These are phyloP conservation scores for Agonopterix arenella DNA, from an alignment of 2,888 invertebrate species.

Conservation along the genomic window DNA sequence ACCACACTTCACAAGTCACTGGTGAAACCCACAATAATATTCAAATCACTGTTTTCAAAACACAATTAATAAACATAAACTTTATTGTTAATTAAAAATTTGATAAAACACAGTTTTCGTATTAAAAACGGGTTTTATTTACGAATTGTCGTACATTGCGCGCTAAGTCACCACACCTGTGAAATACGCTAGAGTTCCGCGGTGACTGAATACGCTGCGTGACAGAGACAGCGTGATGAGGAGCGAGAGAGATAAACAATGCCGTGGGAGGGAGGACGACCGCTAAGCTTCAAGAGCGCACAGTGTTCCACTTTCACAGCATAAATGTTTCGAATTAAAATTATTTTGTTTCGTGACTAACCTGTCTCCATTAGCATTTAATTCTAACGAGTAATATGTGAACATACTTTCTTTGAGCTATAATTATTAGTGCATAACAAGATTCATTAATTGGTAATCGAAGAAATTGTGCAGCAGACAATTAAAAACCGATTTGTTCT, in stretches of 20 bases:
- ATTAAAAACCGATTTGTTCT: not conserved
- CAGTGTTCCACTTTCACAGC: slow-evolving; percentile 43
- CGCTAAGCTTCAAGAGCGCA: slow-evolving; percentile 60
- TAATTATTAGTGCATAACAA: slow-evolving; percentile 6
- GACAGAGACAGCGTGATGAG: slow-evolving; percentile 57
- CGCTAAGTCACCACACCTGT: slow-evolving; percentile 48
- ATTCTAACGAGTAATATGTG: not conserved
- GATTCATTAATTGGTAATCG: not conserved
- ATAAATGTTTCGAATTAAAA: slow-evolving; percentile 19
- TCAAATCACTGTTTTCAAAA: slow-evolving; percentile 17
- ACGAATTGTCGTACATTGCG: slow-evolving; percentile 35
- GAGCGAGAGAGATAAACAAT: slow-evolving; percentile 51
- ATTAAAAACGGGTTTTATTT: slow-evolving; percentile 49
- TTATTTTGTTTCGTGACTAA: slow-evolving; percentile 14
- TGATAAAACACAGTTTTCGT: slow-evolving; percentile 21
- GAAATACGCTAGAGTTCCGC: slow-evolving; percentile 51
- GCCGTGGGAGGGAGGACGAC: slow-evolving; percentile 64
- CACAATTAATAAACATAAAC: slow-evolving; percentile 5
- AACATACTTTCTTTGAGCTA: not conserved
- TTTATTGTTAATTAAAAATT: slow-evolving; percentile 9
- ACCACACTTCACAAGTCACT: slow-evolving; percentile 31
- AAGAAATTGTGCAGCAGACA: not conserved
- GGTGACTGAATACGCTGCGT: slow-evolving; percentile 57
- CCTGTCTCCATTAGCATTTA: slow-evolving; percentile 7
- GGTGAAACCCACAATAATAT: slow-evolving; percentile 16